Evolutionary conservation across 2,888 invertebrate species (phyloP).

Genomic region (Rhagophthalmus giganteus): DNA sequence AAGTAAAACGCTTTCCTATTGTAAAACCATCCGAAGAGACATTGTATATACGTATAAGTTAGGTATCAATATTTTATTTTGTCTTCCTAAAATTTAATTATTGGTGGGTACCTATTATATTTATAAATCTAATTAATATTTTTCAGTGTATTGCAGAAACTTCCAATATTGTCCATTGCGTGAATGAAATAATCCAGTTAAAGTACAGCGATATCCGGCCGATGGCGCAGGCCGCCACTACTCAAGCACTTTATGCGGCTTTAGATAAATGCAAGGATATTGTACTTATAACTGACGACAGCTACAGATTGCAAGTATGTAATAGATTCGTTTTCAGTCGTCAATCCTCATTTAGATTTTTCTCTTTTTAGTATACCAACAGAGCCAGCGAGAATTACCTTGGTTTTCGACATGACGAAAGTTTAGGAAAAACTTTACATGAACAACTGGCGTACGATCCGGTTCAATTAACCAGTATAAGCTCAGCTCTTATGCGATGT

Average conservation of each 20-base stretch:
- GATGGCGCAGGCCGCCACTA: slow-evolving; percentile 76
- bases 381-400: slow-evolving; percentile 81
- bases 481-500: slow-evolving; percentile 65
- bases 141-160: slow-evolving; percentile 70
- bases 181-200: slow-evolving; percentile 75
- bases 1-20: no score
- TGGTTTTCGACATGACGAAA: slow-evolving; percentile 70
- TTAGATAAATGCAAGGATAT: slow-evolving; percentile 84
- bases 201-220: slow-evolving; percentile 76
- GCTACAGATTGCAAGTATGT: slow-evolving; percentile 77
- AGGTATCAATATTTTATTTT: no score
- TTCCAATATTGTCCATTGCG: slow-evolving; percentile 63
- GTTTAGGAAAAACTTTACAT: slow-evolving; percentile 63
- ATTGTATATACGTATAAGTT: no score
- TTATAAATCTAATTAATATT: slow-evolving; percentile 21
- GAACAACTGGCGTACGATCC: slow-evolving; percentile 57
- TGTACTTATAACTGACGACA: slow-evolving; percentile 84
- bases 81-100: no score
- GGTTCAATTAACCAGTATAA: slow-evolving; percentile 62
- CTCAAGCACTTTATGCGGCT: slow-evolving; percentile 82
- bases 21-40: no score
- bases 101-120: no score
- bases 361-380: slow-evolving; percentile 75
- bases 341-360: neutral
- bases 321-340: neutral